These are phyloP conservation scores for Diglossa brunneiventris DNA, from an alignment of 2,113 vertebrate species.

Conservation along the genomic window DNA sequence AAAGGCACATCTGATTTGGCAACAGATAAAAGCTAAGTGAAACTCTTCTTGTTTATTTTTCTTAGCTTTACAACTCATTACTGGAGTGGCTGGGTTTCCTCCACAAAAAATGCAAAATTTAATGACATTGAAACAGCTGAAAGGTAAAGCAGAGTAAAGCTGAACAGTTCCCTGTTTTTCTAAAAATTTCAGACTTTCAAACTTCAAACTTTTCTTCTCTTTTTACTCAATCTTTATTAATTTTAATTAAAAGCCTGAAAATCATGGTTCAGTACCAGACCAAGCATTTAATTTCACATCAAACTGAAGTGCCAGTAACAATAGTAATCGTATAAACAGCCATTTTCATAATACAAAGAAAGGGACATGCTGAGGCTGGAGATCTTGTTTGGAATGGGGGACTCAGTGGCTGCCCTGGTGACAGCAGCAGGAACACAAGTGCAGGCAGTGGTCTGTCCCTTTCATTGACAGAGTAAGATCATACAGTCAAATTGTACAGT, in stretches of 20 bases:
- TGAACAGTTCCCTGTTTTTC: neutral
- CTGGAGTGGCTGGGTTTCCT: neutral
- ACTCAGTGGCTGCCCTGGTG: neutral
- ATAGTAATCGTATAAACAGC: neutral
- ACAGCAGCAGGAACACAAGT: neutral
- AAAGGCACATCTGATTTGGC: neutral
- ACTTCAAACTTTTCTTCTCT: neutral
- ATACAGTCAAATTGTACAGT: neutral
- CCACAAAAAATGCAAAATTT: neutral
- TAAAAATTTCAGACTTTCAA: neutral
- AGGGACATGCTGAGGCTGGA: neutral
- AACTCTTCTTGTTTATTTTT: constrained; percentile 30
- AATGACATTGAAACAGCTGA: neutral
- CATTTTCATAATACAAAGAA: neutral
- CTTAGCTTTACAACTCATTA: constrained; percentile 26
- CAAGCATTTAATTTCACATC: neutral
- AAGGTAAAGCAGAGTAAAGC: neutral
- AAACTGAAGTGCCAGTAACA: neutral
- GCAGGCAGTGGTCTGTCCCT: neutral
- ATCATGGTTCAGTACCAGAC: neutral
- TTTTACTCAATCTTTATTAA: neutral
- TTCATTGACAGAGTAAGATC: neutral
- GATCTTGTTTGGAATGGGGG: neutral
- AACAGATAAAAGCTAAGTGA: neutral
- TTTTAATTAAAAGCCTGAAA: neutral